Evolutionary conservation across 2,888 invertebrate species (phyloP).

Genomic region (Troglohyphantes excavatus): DNA sequence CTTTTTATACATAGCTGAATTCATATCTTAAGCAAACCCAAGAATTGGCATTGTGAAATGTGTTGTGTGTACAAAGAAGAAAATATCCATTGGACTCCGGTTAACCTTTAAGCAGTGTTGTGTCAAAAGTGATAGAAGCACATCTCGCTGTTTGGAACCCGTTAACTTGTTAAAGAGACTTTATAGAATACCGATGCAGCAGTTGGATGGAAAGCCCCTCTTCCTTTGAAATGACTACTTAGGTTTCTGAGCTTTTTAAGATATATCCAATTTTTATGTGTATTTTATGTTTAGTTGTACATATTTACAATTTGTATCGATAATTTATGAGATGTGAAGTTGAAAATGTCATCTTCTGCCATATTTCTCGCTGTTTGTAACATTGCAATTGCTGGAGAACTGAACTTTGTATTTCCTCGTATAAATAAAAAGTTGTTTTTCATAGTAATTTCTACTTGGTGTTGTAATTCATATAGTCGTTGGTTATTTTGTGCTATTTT

Average conservation of each 20-base stretch:
- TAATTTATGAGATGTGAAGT: conserved; percentile 63
- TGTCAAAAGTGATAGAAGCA: not conserved
- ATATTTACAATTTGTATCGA: conserved; percentile 68
- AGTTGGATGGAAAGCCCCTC: not conserved
- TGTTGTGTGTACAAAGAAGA: too few relatives aligned
- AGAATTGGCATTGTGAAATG: too few relatives aligned
- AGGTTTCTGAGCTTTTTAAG: conserved; percentile 62
- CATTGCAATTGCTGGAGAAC: conserved; percentile 56
- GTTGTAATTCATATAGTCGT: not conserved
- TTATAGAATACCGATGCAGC: conserved; percentile 4
- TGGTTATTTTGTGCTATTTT: too few relatives aligned
- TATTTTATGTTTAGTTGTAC: conserved; percentile 66
- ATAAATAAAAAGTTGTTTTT: conserved; percentile 68
- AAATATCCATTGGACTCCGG: not conserved
- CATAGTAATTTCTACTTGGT: conserved; percentile 23
- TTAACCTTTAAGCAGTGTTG: not conserved
- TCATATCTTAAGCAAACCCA: too few relatives aligned
- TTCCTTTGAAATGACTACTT: conserved; percentile 28
- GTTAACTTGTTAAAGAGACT: conserved; percentile 8
- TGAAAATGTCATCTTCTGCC: conserved; percentile 63
- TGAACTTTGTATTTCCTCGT: conserved; percentile 55
- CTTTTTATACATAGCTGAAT: too few relatives aligned
- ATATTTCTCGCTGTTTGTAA: conserved; percentile 70
- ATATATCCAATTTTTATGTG: conserved; percentile 47
- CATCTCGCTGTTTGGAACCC: not conserved